These are phyloP conservation scores for Tachysurus vachellii DNA, from an alignment of 2,113 vertebrate species.

Conservation along the genomic window DNA sequence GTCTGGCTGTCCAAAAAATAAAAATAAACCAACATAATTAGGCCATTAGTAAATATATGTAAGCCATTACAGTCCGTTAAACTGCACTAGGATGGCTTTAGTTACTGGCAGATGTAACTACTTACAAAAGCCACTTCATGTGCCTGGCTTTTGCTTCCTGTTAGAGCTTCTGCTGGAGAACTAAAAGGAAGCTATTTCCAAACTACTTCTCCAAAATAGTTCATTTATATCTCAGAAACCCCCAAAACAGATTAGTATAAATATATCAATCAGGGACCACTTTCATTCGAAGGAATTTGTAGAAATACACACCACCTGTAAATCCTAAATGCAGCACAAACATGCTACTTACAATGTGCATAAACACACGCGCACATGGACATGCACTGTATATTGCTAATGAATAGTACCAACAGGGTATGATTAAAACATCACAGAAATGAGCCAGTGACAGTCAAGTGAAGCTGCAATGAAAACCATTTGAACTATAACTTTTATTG, in stretches of 20 bases:
- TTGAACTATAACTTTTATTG: not conserved
- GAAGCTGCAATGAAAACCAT: not conserved
- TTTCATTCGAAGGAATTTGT: not conserved
- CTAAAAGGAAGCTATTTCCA: constrained; percentile 47
- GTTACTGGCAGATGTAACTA: not conserved
- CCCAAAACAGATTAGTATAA: constrained; percentile 19
- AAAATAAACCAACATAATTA: not conserved
- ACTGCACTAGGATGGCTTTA: not conserved
- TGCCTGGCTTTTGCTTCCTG: constrained; percentile 56
- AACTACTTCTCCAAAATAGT: constrained; percentile 16
- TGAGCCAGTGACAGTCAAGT: not conserved
- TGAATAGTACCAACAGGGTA: not conserved
- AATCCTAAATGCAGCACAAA: constrained; percentile 39
- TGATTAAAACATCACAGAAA: not conserved
- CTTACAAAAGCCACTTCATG: constrained; percentile 5
- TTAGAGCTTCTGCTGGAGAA: constrained; percentile 33
- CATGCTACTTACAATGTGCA: constrained; percentile 29
- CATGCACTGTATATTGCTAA: not conserved
- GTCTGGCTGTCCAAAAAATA: not conserved
- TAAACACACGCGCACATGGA: constrained; percentile 10
- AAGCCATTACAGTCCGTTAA: not conserved
- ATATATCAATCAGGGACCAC: not conserved
- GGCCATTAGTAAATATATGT: not conserved
- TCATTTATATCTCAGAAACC: constrained; percentile 11
- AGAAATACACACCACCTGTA: constrained; percentile 35